Evolutionary conservation across 2,888 invertebrate genomes (phyloP), one percentile per base, ranked within the genome.

Genomic region (Dicyrtoma fusca): DNA sequence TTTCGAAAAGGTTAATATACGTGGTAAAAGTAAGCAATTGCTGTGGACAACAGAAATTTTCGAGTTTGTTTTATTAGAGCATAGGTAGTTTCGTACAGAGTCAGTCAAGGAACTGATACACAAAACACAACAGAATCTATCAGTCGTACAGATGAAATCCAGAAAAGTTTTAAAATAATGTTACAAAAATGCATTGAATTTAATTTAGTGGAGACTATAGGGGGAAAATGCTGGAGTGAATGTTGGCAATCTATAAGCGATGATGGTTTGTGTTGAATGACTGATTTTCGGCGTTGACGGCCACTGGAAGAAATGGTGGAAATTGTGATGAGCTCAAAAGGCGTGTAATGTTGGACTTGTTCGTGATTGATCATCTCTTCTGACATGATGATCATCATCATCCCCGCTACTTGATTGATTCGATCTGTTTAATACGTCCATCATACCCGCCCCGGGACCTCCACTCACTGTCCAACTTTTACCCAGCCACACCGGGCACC

Each of bases 311-410:
- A 70, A 70, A 63, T 63, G 53, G 53, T 53, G 70, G 70, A 70
- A 70, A 51, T 47, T 70, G 70, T 70, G 62, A 70, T 51, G 21
- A 70, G 63, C 70, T 70, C 70, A 70, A 70, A 70, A 70, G 63
- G 70, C 70, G 70, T 70, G 70, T 63, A 70, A 70, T 70, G 63
- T 14, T 51, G 47, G 61, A 49, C 47, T 62, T 47, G 49, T 1
- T 19, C 53, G 70, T 70, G 70, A 70, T 70, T 70, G 70, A 70
- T 70, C 55, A 63, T 70, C 63, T 45, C 65, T 19, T 51, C 25
- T 51, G 65, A 65, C 65, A 65, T 65, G 59, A 69, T 69, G 59
- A 69, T 69, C 47, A 69, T 69, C 69, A 45, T 42, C 63, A 17
- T n/a, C 23, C 47, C 47, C 57, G 49, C 23, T 65, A 26, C 17